These are phyloP conservation scores for Gadus macrocephalus DNA, from an alignment of 2,113 vertebrate genomes.

Conservation along the genomic window DNA sequence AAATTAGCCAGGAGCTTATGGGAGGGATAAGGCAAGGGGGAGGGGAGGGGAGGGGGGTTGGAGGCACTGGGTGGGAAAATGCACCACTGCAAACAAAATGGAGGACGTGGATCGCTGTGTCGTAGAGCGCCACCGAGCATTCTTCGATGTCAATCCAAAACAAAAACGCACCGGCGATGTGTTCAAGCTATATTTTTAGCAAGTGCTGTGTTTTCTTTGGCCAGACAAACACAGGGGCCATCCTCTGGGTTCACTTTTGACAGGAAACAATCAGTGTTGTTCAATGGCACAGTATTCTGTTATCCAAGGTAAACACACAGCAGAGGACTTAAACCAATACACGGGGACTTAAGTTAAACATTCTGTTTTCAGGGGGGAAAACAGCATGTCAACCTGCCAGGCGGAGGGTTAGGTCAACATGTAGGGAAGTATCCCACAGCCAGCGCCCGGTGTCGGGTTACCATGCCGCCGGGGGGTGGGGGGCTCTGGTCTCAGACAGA, in stretches of 20 bases:
- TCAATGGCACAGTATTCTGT: slow-evolving; percentile 51
- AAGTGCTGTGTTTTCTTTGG: slow-evolving; percentile 11
- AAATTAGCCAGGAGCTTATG: slow-evolving; percentile 66
- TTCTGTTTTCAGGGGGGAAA: slow-evolving; percentile 55
- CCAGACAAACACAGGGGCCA: slow-evolving; percentile 45
- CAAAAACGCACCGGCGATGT: slow-evolving; percentile 26
- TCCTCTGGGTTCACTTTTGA: slow-evolving; percentile 40
- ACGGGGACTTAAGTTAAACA: slow-evolving; percentile 65
- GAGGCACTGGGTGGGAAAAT: slow-evolving; percentile 57
- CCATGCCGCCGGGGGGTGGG: slow-evolving; percentile 14
- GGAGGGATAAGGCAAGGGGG: too few relatives aligned
- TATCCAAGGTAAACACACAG: slow-evolving; percentile 68
- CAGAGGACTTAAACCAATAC: slow-evolving; percentile 68
- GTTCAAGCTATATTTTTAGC: slow-evolving; percentile 12
- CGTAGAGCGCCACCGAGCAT: slow-evolving; percentile 6
- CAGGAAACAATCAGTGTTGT: slow-evolving; percentile 52
- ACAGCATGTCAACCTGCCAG: slow-evolving; percentile 69
- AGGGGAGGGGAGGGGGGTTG: slow-evolving; percentile 50
- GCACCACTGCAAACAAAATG: slow-evolving; percentile 65
- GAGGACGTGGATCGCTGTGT: slow-evolving; percentile 41
- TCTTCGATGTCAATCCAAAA: slow-evolving; percentile 10
- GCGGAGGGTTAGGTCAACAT: slow-evolving; percentile 68
- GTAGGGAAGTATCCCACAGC: slow-evolving; percentile 66
- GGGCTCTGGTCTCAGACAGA: slow-evolving; percentile 70
- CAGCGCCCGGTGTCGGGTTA: slow-evolving; percentile 58